phyloP scores from a whole-genome alignment of 2,113 vertebrate species.

The Anolis sagrei region DNA sequence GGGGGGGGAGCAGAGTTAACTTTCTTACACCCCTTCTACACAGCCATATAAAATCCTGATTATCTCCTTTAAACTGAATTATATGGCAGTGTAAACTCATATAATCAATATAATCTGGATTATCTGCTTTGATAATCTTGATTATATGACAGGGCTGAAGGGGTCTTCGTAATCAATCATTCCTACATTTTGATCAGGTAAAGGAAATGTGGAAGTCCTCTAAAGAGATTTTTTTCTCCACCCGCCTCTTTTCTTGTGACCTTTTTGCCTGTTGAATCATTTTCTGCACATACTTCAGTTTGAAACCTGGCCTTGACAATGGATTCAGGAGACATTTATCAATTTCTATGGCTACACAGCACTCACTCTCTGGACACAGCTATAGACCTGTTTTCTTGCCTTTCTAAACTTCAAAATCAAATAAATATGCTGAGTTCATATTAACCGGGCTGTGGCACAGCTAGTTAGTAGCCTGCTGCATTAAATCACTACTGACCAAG shows the following conservation, averaged over 20 bases:
- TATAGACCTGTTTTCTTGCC: not conserved
- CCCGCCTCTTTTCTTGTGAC: not conserved
- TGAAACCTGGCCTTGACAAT: not conserved
- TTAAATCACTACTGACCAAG: too few relatives aligned
- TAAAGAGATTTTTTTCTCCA: not conserved
- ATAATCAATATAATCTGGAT: too few relatives aligned
- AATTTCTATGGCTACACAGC: not conserved
- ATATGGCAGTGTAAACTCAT: too few relatives aligned
- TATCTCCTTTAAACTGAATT: too few relatives aligned
- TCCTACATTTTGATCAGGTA: slow-evolving; percentile 43
- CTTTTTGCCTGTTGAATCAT: not conserved
- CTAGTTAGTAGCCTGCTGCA: too few relatives aligned
- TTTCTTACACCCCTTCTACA: not conserved
- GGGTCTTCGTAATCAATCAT: not conserved
- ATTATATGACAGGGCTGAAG: too few relatives aligned
- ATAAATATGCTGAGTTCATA: not conserved
- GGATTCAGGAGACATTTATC: not conserved
- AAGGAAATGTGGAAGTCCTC: not conserved
- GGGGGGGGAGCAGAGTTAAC: slow-evolving; percentile 24
- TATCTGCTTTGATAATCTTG: too few relatives aligned
- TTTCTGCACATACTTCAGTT: not conserved
- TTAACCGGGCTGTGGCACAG: too few relatives aligned
- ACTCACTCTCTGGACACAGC: not conserved
- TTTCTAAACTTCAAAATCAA: not conserved
- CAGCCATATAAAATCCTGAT: too few relatives aligned